A percentile compares a stretch with the other conserved stretches of the same genome.
These are phyloP conservation scores for Drosophila recens DNA, from an alignment of 2,888 invertebrate genomes.

Conservation along the genomic window DNA sequence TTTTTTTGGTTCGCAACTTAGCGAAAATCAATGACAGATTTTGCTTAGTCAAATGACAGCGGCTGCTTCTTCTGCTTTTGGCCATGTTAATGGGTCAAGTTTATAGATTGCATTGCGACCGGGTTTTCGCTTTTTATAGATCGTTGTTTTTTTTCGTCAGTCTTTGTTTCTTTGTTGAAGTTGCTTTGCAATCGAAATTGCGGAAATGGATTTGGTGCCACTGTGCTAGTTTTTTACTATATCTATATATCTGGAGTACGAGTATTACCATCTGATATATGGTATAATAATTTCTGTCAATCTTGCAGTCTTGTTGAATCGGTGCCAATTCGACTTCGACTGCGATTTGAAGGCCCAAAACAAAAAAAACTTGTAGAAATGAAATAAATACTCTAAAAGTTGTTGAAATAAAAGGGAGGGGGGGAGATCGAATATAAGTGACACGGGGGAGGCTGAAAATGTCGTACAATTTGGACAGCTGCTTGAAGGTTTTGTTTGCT, in stretches of 20 bases:
- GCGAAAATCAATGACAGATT: conserved; percentile 50
- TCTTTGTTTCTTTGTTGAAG: not conserved
- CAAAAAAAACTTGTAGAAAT: conserved; percentile 9
- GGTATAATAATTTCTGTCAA: conserved; percentile 57
- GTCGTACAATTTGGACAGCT: conserved; percentile 60
- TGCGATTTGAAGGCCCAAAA: conserved; percentile 47
- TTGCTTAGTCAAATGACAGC: conserved; percentile 31
- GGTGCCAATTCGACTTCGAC: conserved; percentile 59
- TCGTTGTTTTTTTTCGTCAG: not conserved
- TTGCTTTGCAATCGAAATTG: conserved; percentile 51
- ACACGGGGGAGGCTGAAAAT: not conserved
- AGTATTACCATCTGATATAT: conserved; percentile 5
- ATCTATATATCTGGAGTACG: conserved; percentile 1
- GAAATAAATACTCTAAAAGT: conserved; percentile 7
- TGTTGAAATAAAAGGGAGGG: not conserved
- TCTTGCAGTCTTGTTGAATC: conserved; percentile 62
- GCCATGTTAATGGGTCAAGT: conserved; percentile 71
- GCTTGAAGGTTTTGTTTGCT: conserved; percentile 22
- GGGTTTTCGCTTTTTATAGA: conserved; percentile 29
- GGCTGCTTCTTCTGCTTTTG: conserved; percentile 17
- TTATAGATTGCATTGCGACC: conserved; percentile 74
- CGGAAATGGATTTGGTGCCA: conserved; percentile 61
- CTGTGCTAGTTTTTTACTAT: conserved; percentile 39
- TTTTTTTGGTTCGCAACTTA: conserved; percentile 23
- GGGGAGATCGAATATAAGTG: not conserved